phyloP scores from a whole-genome alignment of 1,140 invertebrate species.

The Caenorhabditis inopinata region DNA sequence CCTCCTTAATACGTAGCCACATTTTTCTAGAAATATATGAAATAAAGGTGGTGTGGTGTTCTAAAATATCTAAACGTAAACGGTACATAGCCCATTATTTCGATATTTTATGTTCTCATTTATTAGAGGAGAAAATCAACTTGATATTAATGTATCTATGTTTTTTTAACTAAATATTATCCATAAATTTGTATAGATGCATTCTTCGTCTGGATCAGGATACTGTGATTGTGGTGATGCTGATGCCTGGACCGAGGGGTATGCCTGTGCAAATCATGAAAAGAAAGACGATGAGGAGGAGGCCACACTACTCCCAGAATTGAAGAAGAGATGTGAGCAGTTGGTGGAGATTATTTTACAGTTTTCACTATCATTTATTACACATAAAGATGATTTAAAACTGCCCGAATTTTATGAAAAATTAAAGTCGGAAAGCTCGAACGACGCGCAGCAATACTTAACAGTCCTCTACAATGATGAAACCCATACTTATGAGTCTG shows the following conservation, averaged over 20 bases:
- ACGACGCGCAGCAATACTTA: constrained; percentile 47
- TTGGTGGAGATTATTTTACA: constrained; percentile 19
- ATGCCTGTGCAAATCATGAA: constrained; percentile 54
- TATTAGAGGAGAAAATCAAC: too few species aligned
- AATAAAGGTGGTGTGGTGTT: too few species aligned
- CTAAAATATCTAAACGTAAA: not conserved
- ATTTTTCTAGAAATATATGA: too few species aligned
- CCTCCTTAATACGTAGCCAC: too few species aligned
- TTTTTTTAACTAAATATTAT: constrained; percentile 33
- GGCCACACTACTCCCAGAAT: not conserved
- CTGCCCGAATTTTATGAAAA: not conserved
- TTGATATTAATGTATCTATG: too few species aligned
- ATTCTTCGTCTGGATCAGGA: constrained; percentile 57
- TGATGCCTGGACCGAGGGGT: constrained; percentile 60
- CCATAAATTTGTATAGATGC: constrained; percentile 52
- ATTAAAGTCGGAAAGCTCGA: not conserved
- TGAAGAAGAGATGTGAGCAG: constrained; percentile 25
- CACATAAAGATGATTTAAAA: constrained; percentile 19
- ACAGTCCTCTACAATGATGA: constrained; percentile 66
- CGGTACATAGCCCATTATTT: not conserved
- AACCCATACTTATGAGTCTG: constrained; percentile 65
- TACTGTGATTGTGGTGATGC: constrained; percentile 65
- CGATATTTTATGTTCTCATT: too few species aligned
- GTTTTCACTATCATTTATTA: constrained; percentile 19
- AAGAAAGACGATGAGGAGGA: not conserved